Conservation (phyloP, 2,888 invertebrate species). For the Hypolimnas misippus region DNA sequence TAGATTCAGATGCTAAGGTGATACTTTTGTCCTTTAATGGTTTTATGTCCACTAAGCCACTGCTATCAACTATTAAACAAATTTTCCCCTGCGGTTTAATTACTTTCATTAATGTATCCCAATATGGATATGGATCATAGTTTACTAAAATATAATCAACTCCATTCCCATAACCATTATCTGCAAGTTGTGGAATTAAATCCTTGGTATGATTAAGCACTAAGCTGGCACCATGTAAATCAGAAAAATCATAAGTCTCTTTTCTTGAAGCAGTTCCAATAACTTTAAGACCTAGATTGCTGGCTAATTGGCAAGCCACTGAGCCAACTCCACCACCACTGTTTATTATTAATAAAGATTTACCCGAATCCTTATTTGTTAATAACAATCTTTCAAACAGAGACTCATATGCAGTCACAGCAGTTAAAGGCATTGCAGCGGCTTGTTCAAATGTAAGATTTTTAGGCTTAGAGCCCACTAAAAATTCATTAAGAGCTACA, state of each 20-base stretch:
- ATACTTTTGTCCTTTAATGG: constrained; percentile 71
- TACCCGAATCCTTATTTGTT: constrained; percentile 69
- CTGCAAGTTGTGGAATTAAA: constrained; percentile 62
- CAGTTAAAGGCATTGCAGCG: constrained; percentile 71
- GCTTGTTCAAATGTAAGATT: constrained; percentile 70
- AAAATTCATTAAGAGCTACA: constrained; percentile 63
- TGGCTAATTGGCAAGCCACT: constrained; percentile 68
- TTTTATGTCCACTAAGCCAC: constrained; percentile 61
- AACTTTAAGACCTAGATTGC: constrained; percentile 65
- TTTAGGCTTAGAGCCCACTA: constrained; percentile 67
- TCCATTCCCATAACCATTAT: constrained; percentile 60
- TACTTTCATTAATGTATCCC: constrained; percentile 66
- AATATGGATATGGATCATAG: constrained; percentile 73
- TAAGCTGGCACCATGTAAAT: constrained; percentile 60
- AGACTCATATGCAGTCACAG: constrained; percentile 69
- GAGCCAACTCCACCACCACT: constrained; percentile 76
- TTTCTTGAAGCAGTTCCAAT: constrained; percentile 73
- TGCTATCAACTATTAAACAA: constrained; percentile 71
- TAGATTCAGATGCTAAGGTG: constrained; percentile 68
- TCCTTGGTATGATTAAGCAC: constrained; percentile 68
- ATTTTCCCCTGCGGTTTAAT: constrained; percentile 74
- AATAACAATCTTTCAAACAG: constrained; percentile 64
- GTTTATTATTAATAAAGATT: constrained; percentile 68
- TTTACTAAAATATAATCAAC: constrained; percentile 72
- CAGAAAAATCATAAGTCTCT: constrained; percentile 62